Base-by-base conservation (phyloP, 2,888 invertebrate species). In the Steinernema carpocapsae region DNA sequence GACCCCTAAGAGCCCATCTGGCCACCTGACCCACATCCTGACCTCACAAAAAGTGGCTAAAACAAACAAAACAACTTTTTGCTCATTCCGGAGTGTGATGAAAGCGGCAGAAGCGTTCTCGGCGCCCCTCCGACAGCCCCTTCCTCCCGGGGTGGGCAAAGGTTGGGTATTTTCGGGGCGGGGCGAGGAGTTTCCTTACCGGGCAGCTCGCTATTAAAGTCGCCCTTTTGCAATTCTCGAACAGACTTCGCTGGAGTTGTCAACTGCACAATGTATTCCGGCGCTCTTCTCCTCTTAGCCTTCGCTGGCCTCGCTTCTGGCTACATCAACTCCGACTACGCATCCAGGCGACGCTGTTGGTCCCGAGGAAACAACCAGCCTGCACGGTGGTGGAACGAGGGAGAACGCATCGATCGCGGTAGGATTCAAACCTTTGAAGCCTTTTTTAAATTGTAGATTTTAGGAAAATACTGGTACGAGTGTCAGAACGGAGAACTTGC, bases 381-480 rank as follows among this genome's bases (percentile, higher is more conserved):
- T 6, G 84, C 84, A 19, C 76, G 80, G 72, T 84, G 83, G 80
- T 84, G 82, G 82, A 73, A 78, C 46, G 80, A 84, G 43, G 83
- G 83, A 3, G 79, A 78, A 26, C 74, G 78, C 22, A 74, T 84
- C 26, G 82, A 82, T 32, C 76, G 84, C 72, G 84, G 80, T 75
- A 26, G 14, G 37, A 37, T 6, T 10, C 37, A 6, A 37, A 37
- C 4, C 37, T 37, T 37, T 37, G 37, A 10, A 37, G 10, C 37
- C 37, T 37, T 37, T 10, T 37, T 37, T 37, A 10, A 37, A 37
- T 37, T 37, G 4, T 37, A 3, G 37, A 37, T 56, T 75, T 56
- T 72, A 80, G 81, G 84, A 19, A 88, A 74, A 86, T 89, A 29
- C 78, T 88, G 56, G 88, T 89, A 46, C 88, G 89, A 81, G 87